Base-by-base conservation (phyloP, 2,797 vertebrate genomes). In the Capromys pilorides region DNA sequence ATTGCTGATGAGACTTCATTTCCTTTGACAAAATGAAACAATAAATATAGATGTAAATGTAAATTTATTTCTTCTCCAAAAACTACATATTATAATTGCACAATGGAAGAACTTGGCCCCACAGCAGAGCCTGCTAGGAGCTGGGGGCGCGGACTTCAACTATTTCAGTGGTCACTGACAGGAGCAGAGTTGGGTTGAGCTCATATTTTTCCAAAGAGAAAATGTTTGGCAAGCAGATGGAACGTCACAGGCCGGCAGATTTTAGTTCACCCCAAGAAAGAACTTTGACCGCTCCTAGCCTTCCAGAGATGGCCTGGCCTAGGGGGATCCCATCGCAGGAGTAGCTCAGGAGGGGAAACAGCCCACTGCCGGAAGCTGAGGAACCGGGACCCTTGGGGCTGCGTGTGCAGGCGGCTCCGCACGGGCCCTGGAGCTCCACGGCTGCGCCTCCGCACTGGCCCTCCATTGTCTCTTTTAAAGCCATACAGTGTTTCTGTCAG, bases 191-290 rank as follows among this genome's bases (percentile, higher is more conserved):
- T 33, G 2, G 51, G 33, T 78, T 88, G n/a, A 86, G 64, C 90
- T 94, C 89, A 78, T 78, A 62, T 67, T 95, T 93, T 96, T 89
- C 78, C 87, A 75, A 84, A 59, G 84, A 81, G 82, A 92, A 97
- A 90, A 93, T 77, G 5, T 59, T 57, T 26, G 62, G 22, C 66
- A 75, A 79, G 59, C 51, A 94, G 81, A 89, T 75, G 39, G 77
- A 90, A 93, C 93, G 61, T 91, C 88, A 78, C 14, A 91, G 83
- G 49, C 64, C 45, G 75, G 84, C 57, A 91, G 71, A 75, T 31
- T 94, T 89, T 51, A 90, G 54, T 41, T 95, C 86, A 69, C 87
- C 61, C 84, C 93, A 77, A 81, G 84, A 92, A 75, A 31, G 90
- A 86, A 0, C 73, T 92, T 85, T 71, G 77, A 86, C 84, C 39